phyloP scores from a whole-genome alignment of 1,140 invertebrate genomes.

The Carposina sasakii region DNA sequence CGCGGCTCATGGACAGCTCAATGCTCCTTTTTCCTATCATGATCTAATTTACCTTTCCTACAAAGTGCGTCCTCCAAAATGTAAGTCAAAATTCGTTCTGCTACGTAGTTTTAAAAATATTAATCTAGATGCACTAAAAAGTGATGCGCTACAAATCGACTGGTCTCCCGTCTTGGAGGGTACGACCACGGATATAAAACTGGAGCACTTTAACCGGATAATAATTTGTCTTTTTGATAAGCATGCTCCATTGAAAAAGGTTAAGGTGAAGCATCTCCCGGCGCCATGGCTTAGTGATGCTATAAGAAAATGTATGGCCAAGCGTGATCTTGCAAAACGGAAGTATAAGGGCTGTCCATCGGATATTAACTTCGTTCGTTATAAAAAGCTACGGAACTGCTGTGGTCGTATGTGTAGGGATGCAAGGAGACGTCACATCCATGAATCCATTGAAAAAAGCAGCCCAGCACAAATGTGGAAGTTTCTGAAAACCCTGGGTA shows the following conservation, averaged over 20 bases:
- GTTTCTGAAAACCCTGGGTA: conserved; percentile 19
- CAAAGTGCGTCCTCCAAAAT: conserved; percentile 7
- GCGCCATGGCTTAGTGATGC: conserved; percentile 6
- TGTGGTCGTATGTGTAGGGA: conserved; percentile 13
- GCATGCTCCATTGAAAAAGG: conserved; percentile 2
- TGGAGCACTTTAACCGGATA: conserved; percentile 4
- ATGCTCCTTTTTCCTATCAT: conserved; percentile 13
- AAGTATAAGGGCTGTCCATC: neutral
- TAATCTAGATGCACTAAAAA: neutral
- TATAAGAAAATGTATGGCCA: neutral
- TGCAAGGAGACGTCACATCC: conserved; percentile 23
- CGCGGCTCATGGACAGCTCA: conserved; percentile 12
- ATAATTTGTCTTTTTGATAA: conserved; percentile 1
- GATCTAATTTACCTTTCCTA: conserved; percentile 7
- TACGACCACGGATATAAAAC: conserved; percentile 7
- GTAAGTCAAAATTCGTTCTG: neutral
- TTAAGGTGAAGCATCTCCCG: conserved; percentile 3
- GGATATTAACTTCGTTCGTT: neutral
- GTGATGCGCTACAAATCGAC: conserved; percentile 9
- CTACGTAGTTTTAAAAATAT: conserved; percentile 13
- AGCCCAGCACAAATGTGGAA: conserved; percentile 22
- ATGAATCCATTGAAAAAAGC: conserved; percentile 17
- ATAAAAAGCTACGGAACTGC: neutral
- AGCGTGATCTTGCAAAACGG: neutral
- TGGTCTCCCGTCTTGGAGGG: neutral